These are phyloP conservation scores for Siniperca scherzeri DNA, from an alignment of 2,797 vertebrate genomes.

Conservation along the genomic window DNA sequence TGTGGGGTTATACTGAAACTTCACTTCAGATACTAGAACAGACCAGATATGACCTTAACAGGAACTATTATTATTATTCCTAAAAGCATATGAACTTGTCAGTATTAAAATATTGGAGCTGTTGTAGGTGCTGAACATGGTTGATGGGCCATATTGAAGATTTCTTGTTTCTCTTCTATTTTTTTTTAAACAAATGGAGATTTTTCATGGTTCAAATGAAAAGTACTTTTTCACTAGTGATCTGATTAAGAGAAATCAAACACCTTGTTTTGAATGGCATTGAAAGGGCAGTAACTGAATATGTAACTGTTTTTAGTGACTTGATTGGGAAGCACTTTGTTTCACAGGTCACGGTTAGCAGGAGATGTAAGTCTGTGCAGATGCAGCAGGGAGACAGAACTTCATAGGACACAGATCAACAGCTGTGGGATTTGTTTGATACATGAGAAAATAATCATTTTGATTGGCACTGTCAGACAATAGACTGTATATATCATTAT, in stretches of 20 bases:
- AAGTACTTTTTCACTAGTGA: not conserved
- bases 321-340: slow-evolving; percentile 15
- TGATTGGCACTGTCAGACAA: not conserved
- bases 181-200: slow-evolving; percentile 23
- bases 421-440: not conserved
- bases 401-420: not conserved
- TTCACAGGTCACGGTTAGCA: slow-evolving; percentile 5
- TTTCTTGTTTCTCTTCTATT: slow-evolving; percentile 15
- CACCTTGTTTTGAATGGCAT: slow-evolving; percentile 6
- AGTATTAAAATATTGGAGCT: slow-evolving; percentile 4
- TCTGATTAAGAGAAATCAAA: slow-evolving; percentile 3
- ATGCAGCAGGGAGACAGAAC: not conserved
- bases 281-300: not conserved
- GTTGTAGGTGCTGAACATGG: slow-evolving; percentile 6
- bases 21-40: not conserved
- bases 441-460: not conserved
- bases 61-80: slow-evolving; percentile 24
- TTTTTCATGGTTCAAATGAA: slow-evolving; percentile 12
- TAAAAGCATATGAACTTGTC: slow-evolving; percentile 36
- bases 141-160: slow-evolving; percentile 8
- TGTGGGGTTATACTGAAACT: not conserved
- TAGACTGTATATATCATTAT: too few species aligned
- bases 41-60: slow-evolving; percentile 25
- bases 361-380: not conserved
- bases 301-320: not conserved